Percentiles rank a stretch among this genome's conserved stretches.
phyloP scores from a whole-genome alignment of 1,140 invertebrate species.

The Aricia agestis region DNA sequence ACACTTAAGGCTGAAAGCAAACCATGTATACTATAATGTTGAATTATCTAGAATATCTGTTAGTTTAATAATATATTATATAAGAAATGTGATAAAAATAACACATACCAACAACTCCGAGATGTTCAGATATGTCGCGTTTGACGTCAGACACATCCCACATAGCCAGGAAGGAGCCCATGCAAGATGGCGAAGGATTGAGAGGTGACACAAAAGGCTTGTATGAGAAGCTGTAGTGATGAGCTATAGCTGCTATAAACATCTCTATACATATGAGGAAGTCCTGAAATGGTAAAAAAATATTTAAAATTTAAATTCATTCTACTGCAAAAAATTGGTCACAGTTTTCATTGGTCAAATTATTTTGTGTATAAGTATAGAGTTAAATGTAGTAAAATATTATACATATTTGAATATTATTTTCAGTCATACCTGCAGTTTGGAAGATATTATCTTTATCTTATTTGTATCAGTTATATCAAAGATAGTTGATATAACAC shows the following conservation, averaged over 20 bases:
- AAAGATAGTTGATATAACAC: slow-evolving; percentile 81
- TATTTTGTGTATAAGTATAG: no score
- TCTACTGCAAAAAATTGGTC: no score
- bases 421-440: slow-evolving; percentile 83
- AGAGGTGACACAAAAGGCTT: slow-evolving; percentile 84
- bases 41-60: no score
- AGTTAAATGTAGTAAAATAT: neutral
- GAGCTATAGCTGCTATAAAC: slow-evolving; percentile 96
- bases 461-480: slow-evolving; percentile 80
- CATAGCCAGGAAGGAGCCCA: slow-evolving; percentile 86
- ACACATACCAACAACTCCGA: slow-evolving; percentile 87
- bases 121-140: slow-evolving; percentile 93
- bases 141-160: slow-evolving; percentile 96
- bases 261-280: slow-evolving; percentile 98
- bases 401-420: neutral
- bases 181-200: slow-evolving; percentile 74
- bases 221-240: slow-evolving; percentile 96
- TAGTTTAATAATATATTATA: no score
- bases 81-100: neutral
- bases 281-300: slow-evolving; percentile 79
- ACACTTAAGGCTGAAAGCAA: no score
- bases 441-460: slow-evolving; percentile 83
- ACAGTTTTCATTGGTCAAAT: no score
- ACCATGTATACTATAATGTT: no score
- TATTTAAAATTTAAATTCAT: slow-evolving; percentile 18